Base-by-base conservation (phyloP, 2,113 vertebrate species). In the Origma solitaria region DNA sequence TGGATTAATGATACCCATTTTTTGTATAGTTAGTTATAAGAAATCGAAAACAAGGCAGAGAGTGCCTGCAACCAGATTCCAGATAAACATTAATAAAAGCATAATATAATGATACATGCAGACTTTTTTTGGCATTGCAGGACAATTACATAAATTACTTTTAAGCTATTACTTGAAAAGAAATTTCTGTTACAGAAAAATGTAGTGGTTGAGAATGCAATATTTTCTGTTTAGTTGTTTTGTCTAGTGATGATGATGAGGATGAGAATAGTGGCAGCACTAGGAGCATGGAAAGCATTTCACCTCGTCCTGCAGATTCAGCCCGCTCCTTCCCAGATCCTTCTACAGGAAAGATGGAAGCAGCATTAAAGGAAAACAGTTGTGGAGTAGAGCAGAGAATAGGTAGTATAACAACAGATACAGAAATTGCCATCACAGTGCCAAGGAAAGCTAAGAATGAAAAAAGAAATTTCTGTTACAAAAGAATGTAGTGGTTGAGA, bases 261-360 rank as follows among this genome's bases (percentile, higher is more conserved):
- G 98, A 99, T 12, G 98, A 88, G 92, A 98, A 98, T 96, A 98
- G 98, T 13, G 98, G 98, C 73, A 98, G 98, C 60, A 97, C 97
- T 89, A 99, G 97, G 95, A 96, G 98, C 80, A 96, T 99, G 98
- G 99, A 99, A 96, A 99, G 98, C 50, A 95, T 98, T 30, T 99
- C 99, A 37, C 99, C 99, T 10, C 98, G 98, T 23, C 99, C 99
- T 19, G 99, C 99, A 2, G 99, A 99, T 98, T 99, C 99, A 13
- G 99, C 99, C 30, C 98, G 99, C 96, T 99, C 99, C 71, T 99
- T 99, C 33, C 99, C 99, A 85, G 99, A 98, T 50, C 99, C 99
- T 79, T 99, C 99, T 6, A 98, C 98, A 38, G 99, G 98, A 79
- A 97, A 98, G 83, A 99, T 99, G 96, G 99, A 99, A 98, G 99